Base-by-base conservation (phyloP, 2,113 vertebrate species). In the Piaya cayana region DNA sequence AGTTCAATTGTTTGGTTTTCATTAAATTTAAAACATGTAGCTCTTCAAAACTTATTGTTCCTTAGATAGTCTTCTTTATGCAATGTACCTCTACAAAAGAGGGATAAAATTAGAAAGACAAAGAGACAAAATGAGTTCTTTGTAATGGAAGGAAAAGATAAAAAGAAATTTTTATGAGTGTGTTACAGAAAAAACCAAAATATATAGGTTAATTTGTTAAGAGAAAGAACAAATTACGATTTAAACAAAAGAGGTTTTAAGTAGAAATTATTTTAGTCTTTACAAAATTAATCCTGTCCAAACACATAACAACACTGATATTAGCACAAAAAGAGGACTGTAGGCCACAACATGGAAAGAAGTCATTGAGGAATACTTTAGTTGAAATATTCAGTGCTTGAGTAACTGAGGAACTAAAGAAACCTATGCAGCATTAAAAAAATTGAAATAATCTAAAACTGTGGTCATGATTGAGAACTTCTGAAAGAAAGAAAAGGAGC, bases 141-240 rank as follows among this genome's bases (percentile, higher is more conserved):
- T 93, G 45, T 69, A 92, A 59, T 19, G 47, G 37, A 81, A 83
- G 13, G 9, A 72, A 82, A 93, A 83, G 59, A 90, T 86, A 53
- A 88, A 92, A 88, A 58, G 8, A 82, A 64, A 15, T 20, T 55
- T 71, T 80, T 65, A 84, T 75, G 23, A 81, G 78, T 59, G 55
- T 63, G 23, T 83, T 70, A 36, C 39, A 82, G 53, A 92, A 82
- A 21, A 62, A 85, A 91, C 58, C 88, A 91, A 91, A 90, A 90
- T 68, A 80, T 62, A 87, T 69, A 79, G 62, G 53, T 82, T 95
- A 94, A 87, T 95, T 82, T 75, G 67, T 62, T 85, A 79, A 34
- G 58, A 25, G 55, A 85, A 36, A 90, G 82, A 94, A 87, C 15
- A 90, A 90, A 76, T 58, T 83, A 72, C 39, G 2, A 79, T 86